Percentiles rank a stretch among this genome's conserved stretches.
Conservation (phyloP, 2,113 vertebrate genomes). For the Neofelis nebulosa region DNA sequence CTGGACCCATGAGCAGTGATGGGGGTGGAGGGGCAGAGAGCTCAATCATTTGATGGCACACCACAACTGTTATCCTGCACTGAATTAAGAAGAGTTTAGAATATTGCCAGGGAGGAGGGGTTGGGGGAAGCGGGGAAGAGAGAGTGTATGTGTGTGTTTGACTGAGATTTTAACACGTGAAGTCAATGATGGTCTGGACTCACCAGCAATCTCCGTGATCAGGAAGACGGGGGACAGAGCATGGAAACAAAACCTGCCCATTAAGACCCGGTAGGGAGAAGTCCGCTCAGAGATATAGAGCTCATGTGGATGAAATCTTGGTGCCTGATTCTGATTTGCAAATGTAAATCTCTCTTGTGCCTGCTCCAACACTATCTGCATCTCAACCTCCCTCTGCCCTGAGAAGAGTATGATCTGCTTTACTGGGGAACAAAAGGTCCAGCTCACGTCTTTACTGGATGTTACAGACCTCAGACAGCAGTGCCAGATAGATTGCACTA, state of each 20-base stretch:
- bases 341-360: conserved; percentile 2
- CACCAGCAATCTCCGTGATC: not conserved
- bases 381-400: not conserved
- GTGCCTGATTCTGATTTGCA: conserved; percentile 29
- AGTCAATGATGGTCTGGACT: not conserved
- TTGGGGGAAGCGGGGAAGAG: not conserved
- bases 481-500: not conserved
- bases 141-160: not conserved
- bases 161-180: not conserved
- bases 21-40: not conserved
- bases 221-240: conserved; percentile 14
- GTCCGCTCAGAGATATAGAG: not conserved
- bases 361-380: not conserved
- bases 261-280: conserved; percentile 46
- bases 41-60: not conserved
- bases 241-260: not conserved
- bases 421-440: not conserved
- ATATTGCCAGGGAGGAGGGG: not conserved
- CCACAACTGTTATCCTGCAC: not conserved
- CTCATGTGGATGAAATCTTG: conserved; percentile 25
- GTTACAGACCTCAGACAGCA: not conserved
- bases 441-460: not conserved
- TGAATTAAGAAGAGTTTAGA: not conserved
- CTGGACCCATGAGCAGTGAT: not conserved
- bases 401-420: not conserved